Base-by-base conservation (phyloP, 37 sponge, comb jelly and placozoan genomes). In the Amphimedon queenslandica region DNA sequence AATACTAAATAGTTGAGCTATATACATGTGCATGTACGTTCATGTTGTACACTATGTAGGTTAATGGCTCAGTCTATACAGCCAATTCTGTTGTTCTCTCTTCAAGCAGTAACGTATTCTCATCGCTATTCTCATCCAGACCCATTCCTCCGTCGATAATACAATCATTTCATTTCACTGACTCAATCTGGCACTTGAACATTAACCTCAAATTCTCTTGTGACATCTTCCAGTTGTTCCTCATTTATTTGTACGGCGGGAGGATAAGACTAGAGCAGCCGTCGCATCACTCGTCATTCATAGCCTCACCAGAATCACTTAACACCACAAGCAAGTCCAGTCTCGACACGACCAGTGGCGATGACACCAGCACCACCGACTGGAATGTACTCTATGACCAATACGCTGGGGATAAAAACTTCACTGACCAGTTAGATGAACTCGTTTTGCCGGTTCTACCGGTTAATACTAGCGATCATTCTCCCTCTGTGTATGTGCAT, bases 191-290 rank as follows among this genome's bases (percentile, higher is more conserved):
- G n/a, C n/a, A n/a, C n/a, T n/a, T n/a, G n/a, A n/a, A n/a, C n/a
- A n/a, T n/a, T n/a, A n/a, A n/a, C n/a, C n/a, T n/a, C n/a, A n/a
- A n/a, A n/a, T n/a, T 24, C 33, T 42, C 70, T 16, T 42, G 51
- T 8, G 39, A 20, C 37, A 43, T 75, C 5, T 42, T 76, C 33
- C 61, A 61, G 13, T 69, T 69, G 29, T 75, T 82, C 40, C 56
- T 82, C 2, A 70, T 70, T 61, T 75, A 75, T 37, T 30, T 82
- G 11, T 82, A 82, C 60, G 83, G 83, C 3, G 66, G 63, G 1
- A 8, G 13, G 53, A 47, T 47, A 47, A 47, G 13, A 18, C 53
- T 47, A 47, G 13, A 47, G 13, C 53, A 47, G 53, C 13, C 53
- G 13, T 18, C 8, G 13, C 53, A 47, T 8, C 13, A 18, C 13